Conservation (phyloP, 2,888 invertebrate species). For the Tricholauxania praeusta region DNA sequence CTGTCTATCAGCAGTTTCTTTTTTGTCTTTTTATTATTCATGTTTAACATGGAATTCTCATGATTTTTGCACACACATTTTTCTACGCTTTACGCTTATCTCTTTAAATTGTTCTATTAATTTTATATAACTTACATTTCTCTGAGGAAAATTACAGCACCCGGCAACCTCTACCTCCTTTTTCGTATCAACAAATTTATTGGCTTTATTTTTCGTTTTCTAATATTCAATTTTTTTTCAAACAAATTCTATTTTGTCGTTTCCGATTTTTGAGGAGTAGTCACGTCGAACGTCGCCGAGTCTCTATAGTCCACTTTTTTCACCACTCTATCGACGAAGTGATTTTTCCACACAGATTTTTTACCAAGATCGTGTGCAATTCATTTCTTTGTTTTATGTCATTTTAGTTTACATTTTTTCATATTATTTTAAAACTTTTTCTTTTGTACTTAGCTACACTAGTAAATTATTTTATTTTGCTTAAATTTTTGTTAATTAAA, state of each 20-base stretch:
- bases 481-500: conserved; percentile 24
- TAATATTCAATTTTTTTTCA: conserved; percentile 17
- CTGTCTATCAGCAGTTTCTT: no score
- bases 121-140: conserved; percentile 30
- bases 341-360: conserved; percentile 46
- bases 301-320: conserved; percentile 42
- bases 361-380: conserved; percentile 41
- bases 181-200: not conserved
- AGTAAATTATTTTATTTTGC: conserved; percentile 3
- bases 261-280: conserved; percentile 27
- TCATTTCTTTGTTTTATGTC: conserved; percentile 20
- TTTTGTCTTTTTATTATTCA: no score
- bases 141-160: conserved; percentile 20
- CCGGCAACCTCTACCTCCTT: not conserved
- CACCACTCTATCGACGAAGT: conserved; percentile 54
- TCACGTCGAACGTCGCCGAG: conserved; percentile 12
- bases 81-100: conserved; percentile 3
- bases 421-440: not conserved
- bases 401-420: conserved; percentile 32
- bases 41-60: no score
- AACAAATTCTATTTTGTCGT: conserved; percentile 22
- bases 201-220: not conserved
- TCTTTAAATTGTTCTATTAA: not conserved
- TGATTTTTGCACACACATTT: conserved; percentile 5
- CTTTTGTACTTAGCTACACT: not conserved